Evolutionary conservation across 2,888 invertebrate genomes (phyloP).

Genomic region (Deroplatys truncata): DNA sequence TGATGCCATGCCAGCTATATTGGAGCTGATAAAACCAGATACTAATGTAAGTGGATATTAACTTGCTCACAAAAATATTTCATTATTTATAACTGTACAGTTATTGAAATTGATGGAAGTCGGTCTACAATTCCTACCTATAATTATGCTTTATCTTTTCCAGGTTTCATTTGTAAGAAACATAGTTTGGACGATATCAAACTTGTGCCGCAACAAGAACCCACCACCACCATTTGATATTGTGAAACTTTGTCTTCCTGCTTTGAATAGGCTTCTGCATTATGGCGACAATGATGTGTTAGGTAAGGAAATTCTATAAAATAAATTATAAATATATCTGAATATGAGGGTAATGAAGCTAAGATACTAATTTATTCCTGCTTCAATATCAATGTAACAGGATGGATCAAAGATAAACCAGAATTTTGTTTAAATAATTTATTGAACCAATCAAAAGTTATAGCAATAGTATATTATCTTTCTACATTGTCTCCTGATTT

Average conservation of each 20-base stretch:
- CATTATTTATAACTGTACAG: no score
- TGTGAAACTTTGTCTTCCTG: slow-evolving; percentile 70
- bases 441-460: no score
- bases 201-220: slow-evolving; percentile 91
- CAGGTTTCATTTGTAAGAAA: slow-evolving; percentile 65
- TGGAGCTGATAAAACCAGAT: slow-evolving; percentile 61
- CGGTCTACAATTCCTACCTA: no score
- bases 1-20: slow-evolving; percentile 67
- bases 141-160: neutral
- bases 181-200: slow-evolving; percentile 90
- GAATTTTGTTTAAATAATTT: neutral
- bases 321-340: no score
- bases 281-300: slow-evolving; percentile 72
- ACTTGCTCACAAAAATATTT: no score
- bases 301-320: slow-evolving; percentile 46
- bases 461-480: no score
- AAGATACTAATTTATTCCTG: no score
- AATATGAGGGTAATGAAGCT: no score
- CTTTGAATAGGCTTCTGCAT: slow-evolving; percentile 67
- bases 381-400: no score
- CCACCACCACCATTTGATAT: slow-evolving; percentile 79
- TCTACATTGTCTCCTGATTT: no score
- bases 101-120: no score
- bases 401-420: neutral
- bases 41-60: slow-evolving; percentile 46